Base-by-base conservation (phyloP, 53 echinoderm and acorn worm species). In the Echinometra lucunter region DNA sequence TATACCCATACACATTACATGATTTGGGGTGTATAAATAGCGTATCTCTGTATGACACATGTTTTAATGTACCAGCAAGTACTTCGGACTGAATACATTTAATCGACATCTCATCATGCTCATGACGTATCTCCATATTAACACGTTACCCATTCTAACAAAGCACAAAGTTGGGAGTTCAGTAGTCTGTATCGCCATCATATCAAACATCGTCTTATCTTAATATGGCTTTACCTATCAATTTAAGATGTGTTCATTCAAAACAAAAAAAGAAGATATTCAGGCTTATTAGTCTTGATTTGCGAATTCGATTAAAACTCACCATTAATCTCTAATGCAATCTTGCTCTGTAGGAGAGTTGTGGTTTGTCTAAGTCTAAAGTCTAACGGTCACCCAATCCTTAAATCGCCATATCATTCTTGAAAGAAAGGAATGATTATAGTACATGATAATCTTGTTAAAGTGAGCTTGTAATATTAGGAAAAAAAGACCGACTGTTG, bases 361-460 rank as follows among this genome's bases (percentile, higher is more conserved):
- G 45, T 13, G 85, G 85, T 85, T 85, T 85, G 8, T 85, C 9
- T 85, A 34, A 49, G 89, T 89, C 60, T 40, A 60, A 89, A 89
- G 89, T 89, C 89, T 60, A 89, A 89, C 89, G 89, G 89, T 89
- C 89, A 37, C 49, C 47, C 85, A 47, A 85, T 49, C 28, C 81
- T 85, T 85, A 85, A 85, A 85, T 49, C 85, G 49, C 85, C 85
- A 85, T 85, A 85, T 47, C 85, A 85, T 0, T 18, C 2, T 42
- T 47, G 49, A 85, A 85, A 85, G 53, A 85, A 89, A 60, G 45
- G 63, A 60, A 23, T 32, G 89, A 89, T 89, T 89, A n/a, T n/a
- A 89, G 85, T 7, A 85, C 35, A 85, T 49, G 49, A 85, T 85
- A 85, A 85, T 85, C 85, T 49, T 85, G 85, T 85, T 85, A 85